Evolutionary conservation across 37 sponge, comb jelly and placozoan species (phyloP).

Genomic region (Ephydatia muelleri): DNA sequence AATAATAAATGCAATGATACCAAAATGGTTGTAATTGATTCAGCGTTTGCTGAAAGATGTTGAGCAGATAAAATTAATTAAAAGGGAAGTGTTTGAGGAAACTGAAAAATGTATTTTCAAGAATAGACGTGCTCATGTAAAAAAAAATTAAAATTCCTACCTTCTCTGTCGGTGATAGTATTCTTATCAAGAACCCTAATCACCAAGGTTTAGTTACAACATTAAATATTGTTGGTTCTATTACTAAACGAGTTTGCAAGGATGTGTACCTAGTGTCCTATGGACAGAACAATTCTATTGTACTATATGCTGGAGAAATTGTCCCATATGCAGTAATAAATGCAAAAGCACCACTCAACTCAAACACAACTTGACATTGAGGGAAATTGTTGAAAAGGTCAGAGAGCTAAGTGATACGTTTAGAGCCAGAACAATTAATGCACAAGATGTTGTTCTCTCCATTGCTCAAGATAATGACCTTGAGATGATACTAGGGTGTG

Average conservation of each 20-base stretch:
- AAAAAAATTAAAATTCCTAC: background rate
- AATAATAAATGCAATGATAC: background rate
- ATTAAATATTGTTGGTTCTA: background rate
- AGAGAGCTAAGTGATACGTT: background rate
- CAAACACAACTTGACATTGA: background rate
- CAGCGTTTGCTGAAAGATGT: background rate
- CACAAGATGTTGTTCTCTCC: background rate
- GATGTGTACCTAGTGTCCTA: background rate
- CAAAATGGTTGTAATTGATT: background rate
- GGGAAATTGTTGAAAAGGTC: background rate
- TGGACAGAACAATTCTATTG: background rate
- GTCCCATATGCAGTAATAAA: background rate
- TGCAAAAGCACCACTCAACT: background rate
- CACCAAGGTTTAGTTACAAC: slow-evolving; percentile 16
- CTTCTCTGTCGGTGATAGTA: background rate
- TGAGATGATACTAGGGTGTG: background rate
- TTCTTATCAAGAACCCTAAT: slow-evolving; percentile 8
- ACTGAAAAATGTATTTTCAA: slow-evolving; percentile 2
- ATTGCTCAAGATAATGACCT: background rate
- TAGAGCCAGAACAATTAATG: background rate
- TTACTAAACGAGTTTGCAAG: background rate
- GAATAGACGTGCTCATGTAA: background rate
- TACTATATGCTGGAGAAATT: background rate
- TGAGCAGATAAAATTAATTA: background rate
- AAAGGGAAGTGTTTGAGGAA: background rate